A percentile compares a stretch with the other conserved stretches of the same genome.
phyloP scores from a whole-genome alignment of 2,888 invertebrate species.

The Acleris emargana region DNA sequence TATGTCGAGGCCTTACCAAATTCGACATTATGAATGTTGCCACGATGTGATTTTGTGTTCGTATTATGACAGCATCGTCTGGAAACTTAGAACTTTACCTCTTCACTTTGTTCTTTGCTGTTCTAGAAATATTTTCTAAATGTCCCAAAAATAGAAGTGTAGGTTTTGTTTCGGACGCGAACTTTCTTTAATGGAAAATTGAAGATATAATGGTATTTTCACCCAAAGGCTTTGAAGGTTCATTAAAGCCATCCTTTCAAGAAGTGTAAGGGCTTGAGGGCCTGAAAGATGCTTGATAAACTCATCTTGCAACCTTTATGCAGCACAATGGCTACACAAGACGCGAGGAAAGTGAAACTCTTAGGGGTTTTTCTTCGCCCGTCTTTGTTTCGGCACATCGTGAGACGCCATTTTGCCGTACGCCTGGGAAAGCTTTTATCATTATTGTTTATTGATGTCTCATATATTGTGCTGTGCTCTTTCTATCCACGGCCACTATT shows the following conservation, averaged over 20 bases:
- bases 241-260: constrained; percentile 15
- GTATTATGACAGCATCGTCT: constrained; percentile 29
- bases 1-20: constrained; percentile 48
- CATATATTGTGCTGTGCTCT: constrained; percentile 16
- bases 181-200: constrained; percentile 17
- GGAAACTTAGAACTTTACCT: constrained; percentile 17
- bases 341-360: constrained; percentile 67
- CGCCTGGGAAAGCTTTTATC: constrained; percentile 63
- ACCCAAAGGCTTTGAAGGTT: constrained; percentile 1
- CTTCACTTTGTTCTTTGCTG: not conserved
- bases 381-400: constrained; percentile 56
- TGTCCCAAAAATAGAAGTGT: not conserved
- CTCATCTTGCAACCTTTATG: constrained; percentile 52
- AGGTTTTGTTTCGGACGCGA: not conserved
- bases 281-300: constrained; percentile 51
- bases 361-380: constrained; percentile 56
- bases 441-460: constrained; percentile 56
- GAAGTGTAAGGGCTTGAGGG: constrained; percentile 14
- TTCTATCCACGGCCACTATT: constrained; percentile 29
- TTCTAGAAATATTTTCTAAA: not conserved
- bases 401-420: constrained; percentile 57
- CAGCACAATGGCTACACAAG: constrained; percentile 62
- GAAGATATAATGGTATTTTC: not conserved
- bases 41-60: constrained; percentile 20
- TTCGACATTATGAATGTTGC: constrained; percentile 42